phyloP scores from a whole-genome alignment of 2,113 vertebrate genomes.

The Mobula hypostoma region DNA sequence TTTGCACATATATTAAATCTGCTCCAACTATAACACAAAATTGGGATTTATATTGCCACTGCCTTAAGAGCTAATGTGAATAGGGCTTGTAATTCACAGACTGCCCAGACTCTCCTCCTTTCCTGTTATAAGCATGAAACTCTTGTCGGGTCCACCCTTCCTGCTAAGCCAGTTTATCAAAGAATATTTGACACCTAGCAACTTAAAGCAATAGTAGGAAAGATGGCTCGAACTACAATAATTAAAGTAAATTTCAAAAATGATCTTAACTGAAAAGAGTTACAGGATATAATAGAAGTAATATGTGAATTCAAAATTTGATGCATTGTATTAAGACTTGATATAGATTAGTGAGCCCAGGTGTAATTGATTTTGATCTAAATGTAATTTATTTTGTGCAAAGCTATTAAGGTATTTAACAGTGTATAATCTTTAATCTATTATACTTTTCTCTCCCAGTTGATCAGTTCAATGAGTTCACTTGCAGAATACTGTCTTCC shows the following conservation, averaged over 20 bases:
- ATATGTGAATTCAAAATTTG: background rate
- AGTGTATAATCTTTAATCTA: background rate
- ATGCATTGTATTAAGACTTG: background rate
- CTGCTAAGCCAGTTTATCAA: slow-evolving; percentile 46
- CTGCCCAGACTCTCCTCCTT: slow-evolving; percentile 76
- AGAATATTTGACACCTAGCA: too few relatives aligned
- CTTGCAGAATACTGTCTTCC: slow-evolving; percentile 95
- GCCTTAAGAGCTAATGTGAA: slow-evolving; percentile 67
- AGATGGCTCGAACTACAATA: too few relatives aligned
- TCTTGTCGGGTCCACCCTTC: slow-evolving; percentile 71
- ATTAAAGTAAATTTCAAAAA: too few relatives aligned
- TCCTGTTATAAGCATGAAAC: slow-evolving; percentile 71
- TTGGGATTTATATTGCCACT: slow-evolving; percentile 74
- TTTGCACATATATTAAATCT: slow-evolving; percentile 65
- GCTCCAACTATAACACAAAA: slow-evolving; percentile 75
- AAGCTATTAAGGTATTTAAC: background rate
- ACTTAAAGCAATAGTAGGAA: too few relatives aligned
- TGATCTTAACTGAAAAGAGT: too few relatives aligned
- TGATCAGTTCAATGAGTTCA: slow-evolving; percentile 96
- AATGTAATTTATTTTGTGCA: background rate
- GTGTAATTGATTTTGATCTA: background rate
- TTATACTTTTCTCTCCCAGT: slow-evolving; percentile 53
- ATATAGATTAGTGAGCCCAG: background rate
- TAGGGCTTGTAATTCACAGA: slow-evolving; percentile 64
- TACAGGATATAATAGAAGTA: background rate